phyloP scores from a whole-genome alignment of 2,113 vertebrate genomes.

The Lamprotornis superbus region DNA sequence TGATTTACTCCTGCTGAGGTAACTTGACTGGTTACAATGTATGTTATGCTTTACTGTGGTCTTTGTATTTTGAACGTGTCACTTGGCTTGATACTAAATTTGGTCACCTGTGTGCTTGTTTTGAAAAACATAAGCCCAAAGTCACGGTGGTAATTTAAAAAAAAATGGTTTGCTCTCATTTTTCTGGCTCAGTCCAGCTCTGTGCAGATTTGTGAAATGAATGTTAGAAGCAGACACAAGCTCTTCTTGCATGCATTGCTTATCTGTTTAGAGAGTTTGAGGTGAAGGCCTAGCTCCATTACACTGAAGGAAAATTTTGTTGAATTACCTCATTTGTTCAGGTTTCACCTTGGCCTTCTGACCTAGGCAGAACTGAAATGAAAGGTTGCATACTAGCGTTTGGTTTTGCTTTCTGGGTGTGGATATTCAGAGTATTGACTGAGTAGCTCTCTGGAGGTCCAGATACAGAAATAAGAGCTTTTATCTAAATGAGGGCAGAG shows the following conservation, averaged over 20 bases:
- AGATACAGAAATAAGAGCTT: slow-evolving; percentile 17
- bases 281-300: background rate
- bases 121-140: background rate
- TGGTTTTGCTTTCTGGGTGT: background rate
- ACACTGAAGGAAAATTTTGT: background rate
- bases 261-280: background rate
- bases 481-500: slow-evolving; percentile 20
- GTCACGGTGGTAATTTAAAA: background rate
- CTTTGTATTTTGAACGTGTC: background rate
- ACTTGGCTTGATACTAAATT: background rate
- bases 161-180: background rate
- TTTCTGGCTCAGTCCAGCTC: background rate
- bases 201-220: background rate
- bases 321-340: background rate
- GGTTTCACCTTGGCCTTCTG: background rate
- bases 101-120: background rate
- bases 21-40: background rate
- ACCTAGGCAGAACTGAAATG: background rate
- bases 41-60: background rate
- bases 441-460: background rate
- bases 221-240: accelerated
- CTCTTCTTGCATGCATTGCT: background rate
- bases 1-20: background rate
- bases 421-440: background rate
- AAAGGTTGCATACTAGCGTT: background rate